Conservation (phyloP, 1,140 invertebrate species). For the Pseudomyrmex dendroicus region DNA sequence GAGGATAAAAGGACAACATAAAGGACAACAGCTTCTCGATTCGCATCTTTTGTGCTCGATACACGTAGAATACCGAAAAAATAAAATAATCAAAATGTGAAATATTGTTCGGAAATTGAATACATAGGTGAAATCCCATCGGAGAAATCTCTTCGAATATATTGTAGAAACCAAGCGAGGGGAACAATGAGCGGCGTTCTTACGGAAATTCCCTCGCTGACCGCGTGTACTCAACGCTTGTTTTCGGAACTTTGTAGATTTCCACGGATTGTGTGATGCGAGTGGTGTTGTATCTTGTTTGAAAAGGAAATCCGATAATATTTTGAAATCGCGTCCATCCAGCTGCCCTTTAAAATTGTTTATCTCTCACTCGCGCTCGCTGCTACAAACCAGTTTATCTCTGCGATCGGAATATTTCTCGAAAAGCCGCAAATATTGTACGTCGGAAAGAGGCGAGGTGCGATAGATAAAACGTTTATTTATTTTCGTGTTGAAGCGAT, state of each 20-base stretch:
- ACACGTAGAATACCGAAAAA: slow-evolving; percentile 58
- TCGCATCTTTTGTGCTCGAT: slow-evolving; percentile 23
- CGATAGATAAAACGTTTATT: neutral
- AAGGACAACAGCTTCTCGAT: slow-evolving; percentile 16
- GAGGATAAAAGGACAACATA: neutral
- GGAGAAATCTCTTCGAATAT: slow-evolving; percentile 35
- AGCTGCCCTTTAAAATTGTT: slow-evolving; percentile 11
- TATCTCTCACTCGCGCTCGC: neutral
- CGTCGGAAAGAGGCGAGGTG: neutral
- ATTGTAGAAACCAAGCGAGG: slow-evolving; percentile 69
- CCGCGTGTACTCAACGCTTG: slow-evolving; percentile 35
- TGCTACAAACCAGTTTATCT: neutral
- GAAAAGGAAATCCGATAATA: slow-evolving; percentile 67
- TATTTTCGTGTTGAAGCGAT: neutral
- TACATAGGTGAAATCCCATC: slow-evolving; percentile 38
- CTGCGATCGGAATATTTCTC: slow-evolving; percentile 26
- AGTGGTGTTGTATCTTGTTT: slow-evolving; percentile 23
- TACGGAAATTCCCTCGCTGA: slow-evolving; percentile 62
- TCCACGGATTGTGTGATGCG: slow-evolving; percentile 6
- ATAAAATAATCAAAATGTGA: slow-evolving; percentile 64
- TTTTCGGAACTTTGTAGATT: slow-evolving; percentile 35
- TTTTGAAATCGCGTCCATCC: slow-evolving; percentile 57
- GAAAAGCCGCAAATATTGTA: neutral
- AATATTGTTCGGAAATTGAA: slow-evolving; percentile 21
- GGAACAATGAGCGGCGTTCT: slow-evolving; percentile 69